Percentiles rank a stretch among this genome's conserved stretches.
These are phyloP conservation scores for Sebastes iracundus DNA, from an alignment of 2,797 vertebrate species.

Conservation along the genomic window DNA sequence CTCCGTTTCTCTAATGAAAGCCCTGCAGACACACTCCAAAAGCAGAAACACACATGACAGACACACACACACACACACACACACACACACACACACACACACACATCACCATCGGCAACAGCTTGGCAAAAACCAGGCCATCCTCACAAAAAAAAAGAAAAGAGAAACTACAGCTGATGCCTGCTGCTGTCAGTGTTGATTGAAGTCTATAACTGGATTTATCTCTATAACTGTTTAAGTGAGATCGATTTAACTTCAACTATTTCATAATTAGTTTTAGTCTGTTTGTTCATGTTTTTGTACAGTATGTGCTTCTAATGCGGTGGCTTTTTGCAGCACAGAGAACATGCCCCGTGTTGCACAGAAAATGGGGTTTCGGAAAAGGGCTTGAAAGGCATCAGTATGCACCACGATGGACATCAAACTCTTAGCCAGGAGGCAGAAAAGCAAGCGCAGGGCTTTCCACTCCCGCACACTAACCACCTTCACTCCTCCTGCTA, in stretches of 20 bases:
- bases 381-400: constrained; percentile 37
- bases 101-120: constrained; percentile 6
- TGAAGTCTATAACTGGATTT: neutral
- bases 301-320: neutral
- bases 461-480: constrained; percentile 27
- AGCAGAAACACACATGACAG: neutral
- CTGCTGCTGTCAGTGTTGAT: constrained; percentile 14
- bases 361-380: constrained; percentile 16
- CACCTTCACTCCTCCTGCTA: constrained; percentile 5
- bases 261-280: neutral
- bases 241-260: neutral
- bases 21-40: constrained; percentile 11
- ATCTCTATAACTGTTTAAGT: constrained; percentile 1
- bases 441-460: constrained; percentile 48
- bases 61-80: neutral
- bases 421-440: constrained; percentile 29
- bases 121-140: constrained; percentile 30
- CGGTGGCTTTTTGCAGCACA: constrained; percentile 1
- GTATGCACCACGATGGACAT: constrained; percentile 24
- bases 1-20: neutral
- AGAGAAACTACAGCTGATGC: constrained; percentile 3
- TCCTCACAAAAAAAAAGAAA: neutral
- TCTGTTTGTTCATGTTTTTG: neutral
- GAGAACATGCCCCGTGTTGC: neutral
- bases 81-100: neutral